Conservation (phyloP, 2,888 invertebrate species). For the Apoda limacodes region DNA sequence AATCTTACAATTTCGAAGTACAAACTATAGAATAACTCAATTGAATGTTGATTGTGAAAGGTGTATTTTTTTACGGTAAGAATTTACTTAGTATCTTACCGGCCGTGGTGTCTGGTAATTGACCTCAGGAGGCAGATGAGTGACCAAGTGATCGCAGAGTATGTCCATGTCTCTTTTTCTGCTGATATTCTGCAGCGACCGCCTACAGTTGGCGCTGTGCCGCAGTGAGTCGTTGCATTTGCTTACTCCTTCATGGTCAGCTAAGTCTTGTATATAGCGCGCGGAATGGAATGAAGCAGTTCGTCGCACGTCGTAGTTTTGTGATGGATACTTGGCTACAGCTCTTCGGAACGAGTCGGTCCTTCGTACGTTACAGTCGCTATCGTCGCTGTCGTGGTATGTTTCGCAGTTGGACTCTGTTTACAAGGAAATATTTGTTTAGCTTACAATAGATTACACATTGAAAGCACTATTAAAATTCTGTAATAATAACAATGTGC, state of each 20-base stretch:
- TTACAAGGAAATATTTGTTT: too few species aligned
- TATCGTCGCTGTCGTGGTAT: constrained; percentile 56
- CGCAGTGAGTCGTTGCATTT: constrained; percentile 33
- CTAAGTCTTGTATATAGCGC: constrained; percentile 37
- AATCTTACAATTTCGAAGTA: too few species aligned
- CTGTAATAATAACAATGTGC: too few species aligned
- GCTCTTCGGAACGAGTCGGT: constrained; percentile 40
- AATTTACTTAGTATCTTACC: constrained; percentile 26
- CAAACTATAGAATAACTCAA: too few species aligned
- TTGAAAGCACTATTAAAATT: too few species aligned
- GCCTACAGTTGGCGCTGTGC: constrained; percentile 41
- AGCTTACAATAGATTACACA: too few species aligned
- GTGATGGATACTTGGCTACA: constrained; percentile 27
- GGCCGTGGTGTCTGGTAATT: constrained; percentile 49
- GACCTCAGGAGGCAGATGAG: constrained; percentile 50
- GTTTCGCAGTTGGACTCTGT: constrained; percentile 61
- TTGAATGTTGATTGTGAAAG: too few species aligned
- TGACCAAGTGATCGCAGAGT: constrained; percentile 50
- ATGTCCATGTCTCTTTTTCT: constrained; percentile 50
- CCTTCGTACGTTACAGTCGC: constrained; percentile 52
- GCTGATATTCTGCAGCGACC: constrained; percentile 54
- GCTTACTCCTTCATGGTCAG: constrained; percentile 29
- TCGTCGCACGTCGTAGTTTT: constrained; percentile 45
- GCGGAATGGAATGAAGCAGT: constrained; percentile 57
- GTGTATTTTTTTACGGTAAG: too few species aligned